phyloP scores from a whole-genome alignment of 1,140 invertebrate genomes.

The Mizuhopecten yessoensis region DNA sequence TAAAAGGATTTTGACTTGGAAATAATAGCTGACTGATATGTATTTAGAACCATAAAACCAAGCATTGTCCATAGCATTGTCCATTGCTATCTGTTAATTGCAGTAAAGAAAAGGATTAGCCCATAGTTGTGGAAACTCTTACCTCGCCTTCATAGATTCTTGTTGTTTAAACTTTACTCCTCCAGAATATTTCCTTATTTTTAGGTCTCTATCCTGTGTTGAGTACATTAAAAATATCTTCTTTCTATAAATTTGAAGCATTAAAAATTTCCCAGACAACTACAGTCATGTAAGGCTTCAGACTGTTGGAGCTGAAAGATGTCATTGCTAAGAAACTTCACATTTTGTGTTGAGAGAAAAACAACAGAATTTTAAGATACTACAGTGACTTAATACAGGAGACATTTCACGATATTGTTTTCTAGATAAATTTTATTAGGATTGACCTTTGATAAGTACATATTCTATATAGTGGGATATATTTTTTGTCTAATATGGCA shows the following conservation, averaged over 20 bases:
- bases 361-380: too few relatives aligned
- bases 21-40: not conserved
- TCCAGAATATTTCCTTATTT: not conserved
- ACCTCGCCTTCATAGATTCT: too few relatives aligned
- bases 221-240: not conserved
- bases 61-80: not conserved
- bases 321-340: not conserved
- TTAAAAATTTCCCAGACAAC: slow-evolving; percentile 5
- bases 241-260: not conserved
- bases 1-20: slow-evolving; percentile 2
- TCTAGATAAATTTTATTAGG: too few relatives aligned
- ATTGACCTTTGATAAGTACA: too few relatives aligned
- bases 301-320: not conserved
- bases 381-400: too few relatives aligned
- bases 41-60: not conserved
- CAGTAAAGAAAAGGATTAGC: not conserved
- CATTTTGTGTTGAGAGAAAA: not conserved
- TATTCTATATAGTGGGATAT: too few relatives aligned
- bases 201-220: not conserved
- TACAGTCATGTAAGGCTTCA: not conserved
- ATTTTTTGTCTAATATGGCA: too few relatives aligned
- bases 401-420: too few relatives aligned
- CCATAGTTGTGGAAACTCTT: not conserved
- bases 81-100: not conserved
- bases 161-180: not conserved